phyloP scores from a whole-genome alignment of 2,113 vertebrate genomes.

The Osmerus eperlanus region DNA sequence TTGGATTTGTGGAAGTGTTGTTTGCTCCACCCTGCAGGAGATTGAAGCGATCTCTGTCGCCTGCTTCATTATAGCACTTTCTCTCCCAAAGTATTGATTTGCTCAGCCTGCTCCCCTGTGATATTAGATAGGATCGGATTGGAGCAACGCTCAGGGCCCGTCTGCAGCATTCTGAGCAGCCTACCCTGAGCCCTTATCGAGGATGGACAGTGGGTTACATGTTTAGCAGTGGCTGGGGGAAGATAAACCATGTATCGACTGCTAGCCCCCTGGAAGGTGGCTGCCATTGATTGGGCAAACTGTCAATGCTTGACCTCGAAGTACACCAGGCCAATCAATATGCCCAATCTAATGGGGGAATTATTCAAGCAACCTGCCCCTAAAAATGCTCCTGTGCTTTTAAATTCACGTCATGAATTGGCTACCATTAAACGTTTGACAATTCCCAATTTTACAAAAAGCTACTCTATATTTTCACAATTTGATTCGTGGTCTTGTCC shows the following conservation, averaged over 20 bases:
- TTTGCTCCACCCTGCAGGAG: no score
- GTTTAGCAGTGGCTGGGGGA: constrained; percentile 23
- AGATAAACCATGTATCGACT: constrained; percentile 67
- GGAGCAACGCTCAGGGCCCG: no score
- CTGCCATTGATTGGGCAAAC: constrained; percentile 60
- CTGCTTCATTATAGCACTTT: constrained; percentile 5
- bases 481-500: no score
- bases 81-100: constrained; percentile 29
- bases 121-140: constrained; percentile 13
- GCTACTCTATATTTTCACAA: no score
- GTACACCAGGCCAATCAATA: constrained; percentile 55
- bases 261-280: constrained; percentile 42
- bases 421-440: no score
- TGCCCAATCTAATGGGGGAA: constrained; percentile 38
- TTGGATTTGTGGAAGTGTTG: no score
- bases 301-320: constrained; percentile 51
- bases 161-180: background rate
- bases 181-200: constrained; percentile 1
- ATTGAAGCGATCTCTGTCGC: no score
- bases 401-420: no score
- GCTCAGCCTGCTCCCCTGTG: background rate
- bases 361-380: constrained; percentile 2
- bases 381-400: background rate
- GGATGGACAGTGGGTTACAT: constrained; percentile 30
- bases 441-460: no score